A percentile compares a stretch with the other conserved stretches of the same genome.
phyloP scores from a whole-genome alignment of 2,797 vertebrate genomes.

The Microctenopoma lineatum region DNA sequence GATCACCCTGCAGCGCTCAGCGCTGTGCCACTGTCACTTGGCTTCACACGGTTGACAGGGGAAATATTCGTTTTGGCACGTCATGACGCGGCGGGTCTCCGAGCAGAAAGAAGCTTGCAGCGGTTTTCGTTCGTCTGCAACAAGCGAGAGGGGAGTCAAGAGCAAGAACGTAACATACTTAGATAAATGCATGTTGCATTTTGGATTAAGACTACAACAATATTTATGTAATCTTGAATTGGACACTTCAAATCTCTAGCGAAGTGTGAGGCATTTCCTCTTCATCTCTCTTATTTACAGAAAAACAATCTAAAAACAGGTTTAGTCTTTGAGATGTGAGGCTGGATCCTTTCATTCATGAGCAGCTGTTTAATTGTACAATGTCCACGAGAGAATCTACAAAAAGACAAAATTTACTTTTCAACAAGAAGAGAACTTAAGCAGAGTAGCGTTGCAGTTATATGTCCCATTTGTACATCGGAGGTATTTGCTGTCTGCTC shows the following conservation, averaged over 20 bases:
- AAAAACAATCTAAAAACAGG: neutral
- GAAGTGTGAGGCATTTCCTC: conserved; percentile 29
- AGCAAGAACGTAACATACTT: conserved; percentile 66
- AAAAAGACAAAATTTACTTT: too few species aligned
- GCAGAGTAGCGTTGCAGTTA: too few species aligned
- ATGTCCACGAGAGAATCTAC: too few species aligned
- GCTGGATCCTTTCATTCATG: neutral
- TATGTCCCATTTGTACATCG: too few species aligned
- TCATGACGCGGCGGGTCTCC: conserved; percentile 42
- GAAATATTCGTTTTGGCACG: conserved; percentile 51
- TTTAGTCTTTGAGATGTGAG: conserved; percentile 3
- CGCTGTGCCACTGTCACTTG: conserved; percentile 54
- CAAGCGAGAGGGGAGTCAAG: conserved; percentile 16
- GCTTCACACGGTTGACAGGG: conserved; percentile 59
- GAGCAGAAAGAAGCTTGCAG: conserved; percentile 46
- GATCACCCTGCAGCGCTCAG: conserved; percentile 53
- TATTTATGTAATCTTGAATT: conserved; percentile 68
- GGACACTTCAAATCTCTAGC: conserved; percentile 33
- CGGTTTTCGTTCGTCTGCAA: conserved; percentile 40
- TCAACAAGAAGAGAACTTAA: too few species aligned
- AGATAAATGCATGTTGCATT: conserved; percentile 59
- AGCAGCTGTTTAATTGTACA: neutral
- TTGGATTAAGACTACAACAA: conserved; percentile 66
- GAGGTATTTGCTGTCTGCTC: too few species aligned
- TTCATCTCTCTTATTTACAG: conserved; percentile 15